Evolutionary conservation across 2,888 invertebrate genomes (phyloP).

Genomic region (Tipula helvola): DNA sequence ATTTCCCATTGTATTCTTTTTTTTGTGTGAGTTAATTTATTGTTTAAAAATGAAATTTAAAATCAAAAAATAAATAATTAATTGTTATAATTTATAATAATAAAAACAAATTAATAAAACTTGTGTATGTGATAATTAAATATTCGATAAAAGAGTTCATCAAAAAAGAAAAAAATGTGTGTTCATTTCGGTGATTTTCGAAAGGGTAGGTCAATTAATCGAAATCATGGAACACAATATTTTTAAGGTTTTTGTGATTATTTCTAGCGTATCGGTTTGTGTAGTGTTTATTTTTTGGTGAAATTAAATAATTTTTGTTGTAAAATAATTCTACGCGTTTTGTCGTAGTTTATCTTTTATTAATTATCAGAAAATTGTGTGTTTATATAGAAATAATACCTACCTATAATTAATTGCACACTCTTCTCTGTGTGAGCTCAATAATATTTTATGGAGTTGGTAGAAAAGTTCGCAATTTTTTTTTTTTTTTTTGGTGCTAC

Average conservation of each 20-base stretch:
- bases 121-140: neutral
- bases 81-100: neutral
- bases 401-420: too few species aligned
- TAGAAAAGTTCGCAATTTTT: neutral
- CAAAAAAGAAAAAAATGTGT: neutral
- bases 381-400: neutral
- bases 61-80: neutral
- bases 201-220: neutral
- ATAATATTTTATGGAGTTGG: neutral
- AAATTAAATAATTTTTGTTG: neutral
- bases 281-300: neutral
- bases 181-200: neutral
- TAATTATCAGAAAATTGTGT: neutral
- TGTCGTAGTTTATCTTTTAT: neutral
- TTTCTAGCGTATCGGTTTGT: neutral
- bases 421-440: neutral
- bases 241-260: neutral
- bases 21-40: neutral
- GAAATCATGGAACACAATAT: neutral
- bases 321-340: neutral
- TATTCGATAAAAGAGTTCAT: neutral
- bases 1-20: neutral
- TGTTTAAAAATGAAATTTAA: slow-evolving; percentile 4
- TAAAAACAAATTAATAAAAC: neutral
- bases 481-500: neutral